Base-by-base conservation (phyloP, 2,888 invertebrate genomes). In the Cheilosia grossa region DNA sequence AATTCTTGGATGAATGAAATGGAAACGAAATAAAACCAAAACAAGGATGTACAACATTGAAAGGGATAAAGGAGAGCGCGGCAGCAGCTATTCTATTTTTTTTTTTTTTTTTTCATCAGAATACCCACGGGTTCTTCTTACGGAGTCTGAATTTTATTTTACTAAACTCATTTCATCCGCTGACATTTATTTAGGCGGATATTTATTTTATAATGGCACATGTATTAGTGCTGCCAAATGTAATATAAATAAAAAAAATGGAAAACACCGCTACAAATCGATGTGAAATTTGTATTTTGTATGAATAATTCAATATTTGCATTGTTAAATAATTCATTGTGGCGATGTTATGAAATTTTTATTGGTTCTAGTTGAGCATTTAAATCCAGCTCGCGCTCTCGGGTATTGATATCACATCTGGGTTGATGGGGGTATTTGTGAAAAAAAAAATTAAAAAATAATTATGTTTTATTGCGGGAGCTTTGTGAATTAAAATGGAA, bases 231-330 rank as follows among this genome's bases (percentile, higher is more conserved):
- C 73, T 79, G 67, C 79, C 79, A 79, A 79, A 73, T 17, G 47
- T 42, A 73, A 63, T 21, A 21, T 21, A 13, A 53, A 42, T 33
- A 53, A 33, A 42, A 30, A 30, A 47, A 54, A 17, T 2, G n/a
- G 10, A 67, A 61, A 42, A n/a, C 0, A 54, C 51, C 49, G 17
- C 53, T 4, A 17, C 19, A 37, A 74, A 82, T 64, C 64, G 44
- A 63, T 69, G 4, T 37, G 27, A 42, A 64, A 66, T 58, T 79
- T 47, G 7, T 9, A 9, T 30, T 30, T 30, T 7, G 9, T 80
- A 80, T 83, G 83, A 80, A 83, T 83, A 80, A 83, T 83, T 79
- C 80, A 83, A 70, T 83, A 80, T 83, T 83, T 74, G 80, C 73
- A 64, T 63, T 64, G 74, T 27, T 79, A 51, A 80, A 83, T 63